phyloP scores from a whole-genome alignment of 2,888 invertebrate species.

The Drosophila quinaria region DNA sequence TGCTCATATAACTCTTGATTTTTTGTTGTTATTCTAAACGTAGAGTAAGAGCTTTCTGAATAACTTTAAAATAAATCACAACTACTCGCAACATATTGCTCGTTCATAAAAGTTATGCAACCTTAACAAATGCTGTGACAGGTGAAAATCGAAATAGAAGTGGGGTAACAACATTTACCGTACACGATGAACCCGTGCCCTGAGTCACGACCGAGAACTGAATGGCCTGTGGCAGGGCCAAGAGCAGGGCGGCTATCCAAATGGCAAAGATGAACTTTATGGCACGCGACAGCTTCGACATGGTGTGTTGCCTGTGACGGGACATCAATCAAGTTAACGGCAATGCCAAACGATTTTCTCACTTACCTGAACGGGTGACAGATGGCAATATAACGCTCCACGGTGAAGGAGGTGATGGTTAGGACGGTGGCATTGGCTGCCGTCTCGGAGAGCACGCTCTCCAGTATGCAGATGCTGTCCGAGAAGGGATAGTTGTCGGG shows the following conservation, averaged over 20 bases:
- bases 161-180: conserved; percentile 77
- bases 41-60: too few species aligned
- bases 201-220: conserved; percentile 84
- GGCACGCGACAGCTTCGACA: conserved; percentile 94
- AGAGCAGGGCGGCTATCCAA: conserved; percentile 92
- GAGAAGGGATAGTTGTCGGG: conserved; percentile 91
- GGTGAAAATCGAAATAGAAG: not conserved
- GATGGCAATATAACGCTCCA: conserved; percentile 95
- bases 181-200: conserved; percentile 79
- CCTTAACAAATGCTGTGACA: not conserved
- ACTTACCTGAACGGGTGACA: conserved; percentile 91
- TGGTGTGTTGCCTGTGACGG: conserved; percentile 88
- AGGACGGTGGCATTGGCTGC: conserved; percentile 94
- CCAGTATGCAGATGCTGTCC: conserved; percentile 91
- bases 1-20: too few species aligned
- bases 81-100: not conserved
- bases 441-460: conserved; percentile 93
- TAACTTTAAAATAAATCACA: not conserved
- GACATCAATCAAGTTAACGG: conserved; percentile 49
- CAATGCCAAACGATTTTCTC: not conserved
- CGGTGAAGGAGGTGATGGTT: conserved; percentile 95
- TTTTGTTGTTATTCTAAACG: too few species aligned
- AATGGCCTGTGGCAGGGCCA: conserved; percentile 91
- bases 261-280: conserved; percentile 92
- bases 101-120: conserved; percentile 5